Base-by-base conservation (phyloP, 2,797 vertebrate species). In the Sebastolobus alascanus region DNA sequence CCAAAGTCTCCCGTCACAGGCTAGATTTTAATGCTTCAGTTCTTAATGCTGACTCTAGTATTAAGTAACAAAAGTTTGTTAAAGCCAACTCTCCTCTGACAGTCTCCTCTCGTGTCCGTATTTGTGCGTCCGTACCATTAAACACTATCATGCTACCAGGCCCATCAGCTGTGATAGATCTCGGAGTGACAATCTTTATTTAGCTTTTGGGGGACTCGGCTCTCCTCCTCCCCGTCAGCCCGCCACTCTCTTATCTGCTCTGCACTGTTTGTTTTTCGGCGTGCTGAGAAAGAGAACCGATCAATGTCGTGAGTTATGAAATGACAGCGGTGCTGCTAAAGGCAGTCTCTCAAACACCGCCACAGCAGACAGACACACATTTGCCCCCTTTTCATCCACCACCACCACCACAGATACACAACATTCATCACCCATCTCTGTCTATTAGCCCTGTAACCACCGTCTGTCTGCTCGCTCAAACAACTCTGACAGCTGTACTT, bases 301-400 rank as follows among this genome's bases (percentile, higher is more conserved):
- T 96, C 95, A 94, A 95, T 95, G 93, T 75, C 70, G 79, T 95
- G 95, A 96, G 90, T 95, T 95, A 96, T 96, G 94, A 94, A 95
- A 93, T 93, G 94, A 94, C 94, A 95, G 86, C 13, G 55, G 68
- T 13, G 79, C 77, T 12, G 84, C 92, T 93, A 61, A 87, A 85
- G 90, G 90, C 91, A 88, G 86, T 93, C 92, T 94, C 90, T 94
- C 92, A 93, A 92, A 93, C 80, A 55, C 82, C 64, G 83, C 78
- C 83, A 81, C 70, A 40, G 73, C 68, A 78, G 86, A 90, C 84
- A 88, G 82, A 82, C 85, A 64, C 86, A 91, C 80, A 89, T 90
- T 82, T 88, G 71, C 63, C 73, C 75, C 50, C 68, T 77, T 77
- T 73, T 74, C 79, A 79, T 56, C 85, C 55, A 8, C 75, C 73